Evolutionary conservation across 1,140 invertebrate species (phyloP), one percentile per base, ranked within the genome.

Genomic region (Polypedilum vanderplanki): DNA sequence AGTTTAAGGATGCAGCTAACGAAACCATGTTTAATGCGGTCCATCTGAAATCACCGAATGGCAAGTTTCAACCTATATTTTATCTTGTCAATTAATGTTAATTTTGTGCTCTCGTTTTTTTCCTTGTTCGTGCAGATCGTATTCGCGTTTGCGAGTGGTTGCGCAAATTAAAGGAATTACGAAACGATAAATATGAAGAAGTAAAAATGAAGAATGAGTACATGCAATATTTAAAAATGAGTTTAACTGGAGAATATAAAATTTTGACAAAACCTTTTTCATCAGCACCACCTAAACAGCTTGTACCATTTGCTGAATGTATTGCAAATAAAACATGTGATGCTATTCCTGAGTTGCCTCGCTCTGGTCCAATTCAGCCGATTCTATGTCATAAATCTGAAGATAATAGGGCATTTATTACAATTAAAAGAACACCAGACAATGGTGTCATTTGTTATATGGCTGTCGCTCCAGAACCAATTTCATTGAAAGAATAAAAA

Each of bases 61-160:
- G 46, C 46, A 57, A 57, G 46, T 57, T 57, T n/a, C 46, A 12
- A 57, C 46, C 46, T 57, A 57, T n/a, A 57, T 57, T 57, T 57
- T 15, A 57, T 12, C 7, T n/a, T 57, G 46, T 57, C 46, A 57
- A 57, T 57, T 57, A 57, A 57, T n/a, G n/a, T 57, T 57, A 57
- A 57, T 57, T 57, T 57, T 57, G 8, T 46, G 2, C 46, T 46
- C 41, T 4, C 8, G 41, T 46, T 8, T 15, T 12, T 9, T 12
- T 9, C 3, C 41, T 57, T n/a, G n/a, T n/a, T n/a, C 46, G 12
- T n/a, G 9, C 46, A 57, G 46, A 57, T 57, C 46, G 46, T 57
- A n/a, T 57, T n/a, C 46, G 46, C 12, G n/a, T 57, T n/a, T 57
- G 46, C 15, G 46, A 57, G 3, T 57, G 46, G 46, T n/a, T 57